These are phyloP conservation scores for Smithornis capensis DNA, from an alignment of 2,113 vertebrate species.

Conservation along the genomic window DNA sequence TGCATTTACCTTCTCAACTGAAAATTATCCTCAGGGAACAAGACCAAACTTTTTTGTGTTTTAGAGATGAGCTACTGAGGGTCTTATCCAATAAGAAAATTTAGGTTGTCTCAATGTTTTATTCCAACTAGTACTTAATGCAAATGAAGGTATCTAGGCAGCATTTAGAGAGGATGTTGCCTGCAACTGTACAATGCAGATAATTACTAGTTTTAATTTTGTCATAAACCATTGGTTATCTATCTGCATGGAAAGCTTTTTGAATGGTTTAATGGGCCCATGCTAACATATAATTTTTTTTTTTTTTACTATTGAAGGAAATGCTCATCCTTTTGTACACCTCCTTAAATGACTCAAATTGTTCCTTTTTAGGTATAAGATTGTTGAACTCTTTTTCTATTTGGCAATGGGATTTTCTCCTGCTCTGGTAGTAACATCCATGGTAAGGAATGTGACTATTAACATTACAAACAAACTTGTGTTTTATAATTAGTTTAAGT, in stretches of 20 bases:
- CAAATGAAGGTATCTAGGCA: neutral
- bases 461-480: neutral
- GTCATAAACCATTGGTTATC: neutral
- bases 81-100: neutral
- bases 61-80: neutral
- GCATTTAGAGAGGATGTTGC: neutral
- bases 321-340: neutral
- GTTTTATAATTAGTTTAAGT: neutral
- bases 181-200: neutral
- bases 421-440: constrained; percentile 93
- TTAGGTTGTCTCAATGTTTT: neutral
- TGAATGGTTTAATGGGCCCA: neutral
- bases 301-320: neutral
- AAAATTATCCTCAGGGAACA: neutral
- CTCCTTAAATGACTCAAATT: neutral
- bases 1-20: constrained; percentile 10
- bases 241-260: neutral
- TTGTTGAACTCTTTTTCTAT: constrained; percentile 95
- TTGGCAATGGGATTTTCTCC: constrained; percentile 97
- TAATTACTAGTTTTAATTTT: neutral
- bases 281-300: neutral
- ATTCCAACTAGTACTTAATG: neutral
- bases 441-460: constrained; percentile 80
- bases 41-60: neutral
- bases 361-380: constrained; percentile 85